Base-by-base conservation (phyloP, 2,888 invertebrate species). In the Megalurothrips usitatus region DNA sequence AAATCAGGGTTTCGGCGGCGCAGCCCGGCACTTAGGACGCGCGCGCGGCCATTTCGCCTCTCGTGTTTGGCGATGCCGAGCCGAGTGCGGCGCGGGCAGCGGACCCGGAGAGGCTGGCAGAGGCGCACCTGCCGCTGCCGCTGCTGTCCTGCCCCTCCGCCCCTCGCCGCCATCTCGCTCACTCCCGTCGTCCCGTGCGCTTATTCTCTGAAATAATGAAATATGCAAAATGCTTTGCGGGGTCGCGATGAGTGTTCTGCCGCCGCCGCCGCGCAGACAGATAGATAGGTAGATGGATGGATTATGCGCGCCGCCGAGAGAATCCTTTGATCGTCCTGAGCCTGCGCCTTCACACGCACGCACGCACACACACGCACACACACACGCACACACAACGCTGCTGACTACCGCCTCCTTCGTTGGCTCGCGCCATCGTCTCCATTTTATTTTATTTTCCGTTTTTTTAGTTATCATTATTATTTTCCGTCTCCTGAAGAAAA, bases 311-410 rank as follows among this genome's bases (percentile, higher is more conserved):
- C 58, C n/a, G 58, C 58, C 68, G 68, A 26, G 68, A 26, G 10
- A 75, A 75, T 75, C 68, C 68, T 75, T 75, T 75, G 68, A 75
- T 75, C 68, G 68, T 75, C 34, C 68, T 23, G 68, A 23, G 68
- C 68, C 68, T 23, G 68, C 6, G 12, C 52, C 1, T 2, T 17
- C 58, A 14, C 58, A 58, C 58, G 6, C 58, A 6, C 52, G 3
- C 52, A 52, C 52, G 10, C 14, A 9, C 52, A 52, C 52, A 52
- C 52, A 52, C 52, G 10, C 52, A 52, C 10, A 52, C 58, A 58
- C 58, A 17, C 58, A 14, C 52, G 17, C 52, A 52, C 52, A 8
- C 9, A 52, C 9, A 52, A 12, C 4, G 63, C 19, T 19, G 63
- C 68, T 23, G 68, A 8, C 23, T 2, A 4, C 68, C 23, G 23